Conservation (phyloP, 2,797 vertebrate species). For the Coregonus sp. region DNA sequence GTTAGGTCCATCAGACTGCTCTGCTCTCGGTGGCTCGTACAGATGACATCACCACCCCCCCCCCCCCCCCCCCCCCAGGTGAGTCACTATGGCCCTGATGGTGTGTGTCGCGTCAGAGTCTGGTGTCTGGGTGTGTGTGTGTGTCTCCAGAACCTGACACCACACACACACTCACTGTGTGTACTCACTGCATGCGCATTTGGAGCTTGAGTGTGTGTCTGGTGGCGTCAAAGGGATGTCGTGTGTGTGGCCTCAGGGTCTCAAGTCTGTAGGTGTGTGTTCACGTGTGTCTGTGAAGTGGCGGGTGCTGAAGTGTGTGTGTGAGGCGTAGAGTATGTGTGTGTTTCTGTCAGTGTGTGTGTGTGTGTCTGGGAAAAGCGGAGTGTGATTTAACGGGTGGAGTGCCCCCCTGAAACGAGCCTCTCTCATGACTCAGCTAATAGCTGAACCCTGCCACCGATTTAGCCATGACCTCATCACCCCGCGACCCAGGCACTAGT, state of each 20-base stretch:
- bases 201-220: neutral
- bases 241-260: neutral
- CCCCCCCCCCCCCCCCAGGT: neutral
- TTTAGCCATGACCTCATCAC: neutral
- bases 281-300: slow-evolving; percentile 13
- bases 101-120: slow-evolving; percentile 3
- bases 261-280: neutral
- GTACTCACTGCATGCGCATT: neutral
- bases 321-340: neutral
- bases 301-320: neutral
- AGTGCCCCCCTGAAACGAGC: neutral
- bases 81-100: slow-evolving; percentile 12
- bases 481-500: neutral
- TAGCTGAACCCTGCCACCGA: neutral
- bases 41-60: neutral
- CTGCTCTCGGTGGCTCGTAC: neutral
- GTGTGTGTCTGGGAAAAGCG: neutral
- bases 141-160: slow-evolving; percentile 9
- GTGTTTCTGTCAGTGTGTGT: neutral
- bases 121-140: slow-evolving; percentile 20
- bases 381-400: neutral
- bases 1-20: neutral
- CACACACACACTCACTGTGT: slow-evolving; percentile 6
- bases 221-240: neutral
- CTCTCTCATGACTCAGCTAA: slow-evolving; percentile 2